These are phyloP conservation scores for Prunella himalayana DNA, from an alignment of 2,113 vertebrate species.

Conservation along the genomic window DNA sequence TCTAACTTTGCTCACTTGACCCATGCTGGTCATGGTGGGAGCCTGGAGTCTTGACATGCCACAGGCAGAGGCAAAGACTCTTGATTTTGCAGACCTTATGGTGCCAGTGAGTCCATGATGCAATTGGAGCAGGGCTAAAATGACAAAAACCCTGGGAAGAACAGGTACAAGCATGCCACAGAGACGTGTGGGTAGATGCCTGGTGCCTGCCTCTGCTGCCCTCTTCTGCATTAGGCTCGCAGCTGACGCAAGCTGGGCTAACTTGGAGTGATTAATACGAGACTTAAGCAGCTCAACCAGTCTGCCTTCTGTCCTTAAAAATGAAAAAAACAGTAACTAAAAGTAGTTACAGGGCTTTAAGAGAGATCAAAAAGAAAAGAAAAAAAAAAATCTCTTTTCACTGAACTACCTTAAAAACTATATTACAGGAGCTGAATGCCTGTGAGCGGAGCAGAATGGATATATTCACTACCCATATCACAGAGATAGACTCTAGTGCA, in stretches of 20 bases:
- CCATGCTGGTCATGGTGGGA: background rate
- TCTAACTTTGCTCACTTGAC: background rate
- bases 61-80: background rate
- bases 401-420: background rate
- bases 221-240: background rate
- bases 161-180: background rate
- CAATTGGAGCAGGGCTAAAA: background rate
- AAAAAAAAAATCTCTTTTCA: background rate
- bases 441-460: background rate
- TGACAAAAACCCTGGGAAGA: background rate
- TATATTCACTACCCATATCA: background rate
- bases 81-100: background rate
- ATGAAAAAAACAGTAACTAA: background rate
- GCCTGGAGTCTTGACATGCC: rapidly evolving
- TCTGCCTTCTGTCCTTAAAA: background rate
- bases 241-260: background rate
- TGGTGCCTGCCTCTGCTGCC: background rate
- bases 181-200: too few species aligned
- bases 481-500: background rate
- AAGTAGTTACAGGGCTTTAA: background rate
- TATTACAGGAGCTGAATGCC: background rate
- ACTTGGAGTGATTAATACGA: background rate
- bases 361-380: background rate
- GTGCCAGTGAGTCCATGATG: background rate
- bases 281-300: background rate